Conservation (phyloP, 2,888 invertebrate species). For the Cryptocheilus praepositus region DNA sequence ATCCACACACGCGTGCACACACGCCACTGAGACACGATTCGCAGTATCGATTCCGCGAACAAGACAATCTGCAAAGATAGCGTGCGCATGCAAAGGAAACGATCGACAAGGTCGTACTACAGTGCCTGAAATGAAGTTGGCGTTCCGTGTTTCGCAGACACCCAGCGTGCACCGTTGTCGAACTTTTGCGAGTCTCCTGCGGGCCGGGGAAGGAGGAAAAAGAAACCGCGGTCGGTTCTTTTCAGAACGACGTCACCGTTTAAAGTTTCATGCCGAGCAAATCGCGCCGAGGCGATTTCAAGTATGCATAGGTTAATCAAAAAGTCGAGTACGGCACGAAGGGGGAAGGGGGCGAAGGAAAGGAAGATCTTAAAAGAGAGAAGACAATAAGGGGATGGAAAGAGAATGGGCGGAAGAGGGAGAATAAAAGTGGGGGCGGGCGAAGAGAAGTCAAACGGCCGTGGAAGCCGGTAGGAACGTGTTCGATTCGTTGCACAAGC, state of each 20-base stretch:
- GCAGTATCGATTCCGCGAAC: too few species aligned
- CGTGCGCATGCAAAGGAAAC: too few species aligned
- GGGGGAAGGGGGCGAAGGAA: conserved; percentile 4
- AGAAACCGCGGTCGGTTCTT: conserved; percentile 34
- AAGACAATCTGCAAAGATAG: too few species aligned
- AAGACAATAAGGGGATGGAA: conserved; percentile 1
- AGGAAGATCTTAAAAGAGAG: conserved; percentile 17
- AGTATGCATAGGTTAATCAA: conserved; percentile 66
- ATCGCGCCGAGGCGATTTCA: conserved; percentile 56
- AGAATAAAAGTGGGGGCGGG: conserved; percentile 27
- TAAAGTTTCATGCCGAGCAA: conserved; percentile 49
- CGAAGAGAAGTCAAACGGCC: not conserved
- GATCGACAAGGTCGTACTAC: too few species aligned
- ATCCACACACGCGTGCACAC: too few species aligned
- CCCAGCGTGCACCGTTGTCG: conserved; percentile 24
- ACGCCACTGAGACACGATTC: too few species aligned
- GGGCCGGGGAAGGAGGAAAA: conserved; percentile 24
- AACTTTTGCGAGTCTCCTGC: conserved; percentile 10
- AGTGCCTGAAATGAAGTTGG: too few species aligned
- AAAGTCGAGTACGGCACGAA: conserved; percentile 36
- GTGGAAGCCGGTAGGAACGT: not conserved
- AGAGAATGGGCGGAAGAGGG: conserved; percentile 2
- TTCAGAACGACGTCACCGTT: conserved; percentile 35
- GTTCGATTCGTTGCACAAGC: too few species aligned
- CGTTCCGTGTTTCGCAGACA: too few species aligned